Conservation (phyloP, 1,140 invertebrate species). For the Lerema accius region DNA sequence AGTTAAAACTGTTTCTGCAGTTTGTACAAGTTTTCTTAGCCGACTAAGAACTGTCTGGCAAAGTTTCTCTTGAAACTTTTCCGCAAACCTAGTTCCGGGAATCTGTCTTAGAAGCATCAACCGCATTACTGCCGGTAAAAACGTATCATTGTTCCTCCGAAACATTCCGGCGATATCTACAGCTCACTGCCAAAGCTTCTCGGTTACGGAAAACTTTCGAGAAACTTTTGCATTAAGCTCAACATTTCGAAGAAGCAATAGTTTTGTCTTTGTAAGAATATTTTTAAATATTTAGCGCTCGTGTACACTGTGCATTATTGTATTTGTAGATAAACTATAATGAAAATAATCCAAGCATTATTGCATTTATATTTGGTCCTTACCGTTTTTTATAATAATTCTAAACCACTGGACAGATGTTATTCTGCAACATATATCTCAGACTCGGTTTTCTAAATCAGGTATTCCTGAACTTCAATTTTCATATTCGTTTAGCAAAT, state of each 20-base stretch:
- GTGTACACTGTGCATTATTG: background rate
- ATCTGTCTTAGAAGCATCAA: conserved; percentile 8
- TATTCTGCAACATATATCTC: too few relatives aligned
- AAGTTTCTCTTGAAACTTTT: background rate
- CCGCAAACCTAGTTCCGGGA: background rate
- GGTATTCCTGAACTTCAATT: too few relatives aligned
- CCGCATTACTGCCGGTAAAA: conserved; percentile 3
- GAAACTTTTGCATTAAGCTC: conserved; percentile 27
- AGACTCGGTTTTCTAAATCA: too few relatives aligned
- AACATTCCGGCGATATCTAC: conserved; percentile 5
- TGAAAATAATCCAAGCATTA: too few relatives aligned
- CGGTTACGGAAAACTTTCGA: conserved; percentile 4
- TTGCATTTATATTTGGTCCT: too few relatives aligned
- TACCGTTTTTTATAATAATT: too few relatives aligned
- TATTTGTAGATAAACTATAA: too few relatives aligned
- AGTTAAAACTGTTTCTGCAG: background rate
- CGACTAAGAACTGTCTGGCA: background rate
- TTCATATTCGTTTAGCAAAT: too few relatives aligned
- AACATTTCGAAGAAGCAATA: conserved; percentile 11
- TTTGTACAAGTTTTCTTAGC: background rate
- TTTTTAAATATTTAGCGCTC: conserved; percentile 12
- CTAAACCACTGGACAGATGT: too few relatives aligned
- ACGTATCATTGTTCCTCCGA: conserved; percentile 9
- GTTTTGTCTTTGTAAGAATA: conserved; percentile 25
- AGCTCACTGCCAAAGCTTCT: conserved; percentile 9